A percentile compares a stretch with the other conserved stretches of the same genome.
phyloP scores from a whole-genome alignment of 1,140 invertebrate genomes.

The Theocolax elegans region DNA sequence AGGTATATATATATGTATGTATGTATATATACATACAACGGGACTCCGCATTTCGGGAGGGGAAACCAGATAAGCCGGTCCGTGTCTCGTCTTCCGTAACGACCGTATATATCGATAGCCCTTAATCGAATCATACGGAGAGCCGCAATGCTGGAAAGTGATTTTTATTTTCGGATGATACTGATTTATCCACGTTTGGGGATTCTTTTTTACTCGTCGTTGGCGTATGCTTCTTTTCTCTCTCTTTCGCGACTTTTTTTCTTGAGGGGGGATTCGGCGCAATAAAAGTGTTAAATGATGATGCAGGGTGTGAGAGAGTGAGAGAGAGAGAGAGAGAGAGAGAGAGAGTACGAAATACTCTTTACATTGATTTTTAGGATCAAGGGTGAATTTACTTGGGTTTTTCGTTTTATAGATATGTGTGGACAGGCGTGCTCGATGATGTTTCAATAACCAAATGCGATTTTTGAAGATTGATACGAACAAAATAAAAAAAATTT shows the following conservation, averaged over 20 bases:
- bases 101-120: slow-evolving; percentile 61
- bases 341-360: no score
- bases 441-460: no score
- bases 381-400: no score
- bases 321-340: no score
- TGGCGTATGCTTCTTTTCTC: not conserved
- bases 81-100: slow-evolving; percentile 54
- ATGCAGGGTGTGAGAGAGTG: not conserved
- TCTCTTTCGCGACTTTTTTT: not conserved
- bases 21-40: no score
- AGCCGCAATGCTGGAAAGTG: slow-evolving; percentile 62
- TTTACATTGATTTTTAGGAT: no score
- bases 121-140: slow-evolving; percentile 63
- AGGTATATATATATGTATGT: no score
- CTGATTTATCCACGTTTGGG: slow-evolving; percentile 61
- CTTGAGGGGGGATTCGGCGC: not conserved
- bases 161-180: slow-evolving; percentile 66
- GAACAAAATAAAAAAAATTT: no score
- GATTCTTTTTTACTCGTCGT: not conserved
- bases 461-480: no score
- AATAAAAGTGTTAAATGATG: slow-evolving; percentile 25
- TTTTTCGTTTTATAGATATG: no score
- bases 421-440: no score
- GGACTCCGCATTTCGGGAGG: slow-evolving; percentile 49
- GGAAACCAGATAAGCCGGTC: slow-evolving; percentile 58